Percentiles rank a stretch among this genome's conserved stretches.
Evolutionary conservation across 1,140 invertebrate species (phyloP).

Genomic region (Alviniconcha marisindica): DNA sequence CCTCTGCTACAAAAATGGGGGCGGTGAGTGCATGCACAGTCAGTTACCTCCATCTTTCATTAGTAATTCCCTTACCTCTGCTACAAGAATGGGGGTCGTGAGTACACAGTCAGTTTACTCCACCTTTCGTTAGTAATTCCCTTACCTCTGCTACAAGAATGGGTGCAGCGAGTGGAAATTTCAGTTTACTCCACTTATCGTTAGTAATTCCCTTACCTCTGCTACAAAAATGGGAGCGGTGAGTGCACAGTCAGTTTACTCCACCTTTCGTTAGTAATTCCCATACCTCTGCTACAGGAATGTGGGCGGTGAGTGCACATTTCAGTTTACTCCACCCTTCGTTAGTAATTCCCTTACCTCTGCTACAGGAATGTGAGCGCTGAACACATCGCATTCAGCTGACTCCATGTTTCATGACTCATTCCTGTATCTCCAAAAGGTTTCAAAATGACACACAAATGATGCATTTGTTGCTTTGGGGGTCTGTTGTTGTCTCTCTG

Average conservation of each 20-base stretch:
- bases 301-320: neutral
- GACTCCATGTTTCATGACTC: neutral
- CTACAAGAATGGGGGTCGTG: neutral
- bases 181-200: too few species aligned
- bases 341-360: neutral
- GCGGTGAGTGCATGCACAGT: slow-evolving; percentile 1
- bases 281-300: neutral
- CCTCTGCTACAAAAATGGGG: slow-evolving; percentile 35
- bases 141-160: slow-evolving; percentile 16
- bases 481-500: too few species aligned
- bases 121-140: too few species aligned
- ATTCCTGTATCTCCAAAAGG: too few species aligned
- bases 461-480: too few species aligned
- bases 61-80: too few species aligned
- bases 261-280: too few species aligned
- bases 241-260: neutral
- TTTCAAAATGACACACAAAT: too few species aligned
- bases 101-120: neutral
- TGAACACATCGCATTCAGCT: neutral
- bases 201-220: too few species aligned
- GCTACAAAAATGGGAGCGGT: neutral
- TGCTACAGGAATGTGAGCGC: neutral
- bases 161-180: slow-evolving; percentile 1
- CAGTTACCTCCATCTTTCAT: too few species aligned
- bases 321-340: neutral